Evolutionary conservation across 1,140 invertebrate genomes (phyloP), one percentile per base, ranked within the genome.

Genomic region (Pteromalus puparum): DNA sequence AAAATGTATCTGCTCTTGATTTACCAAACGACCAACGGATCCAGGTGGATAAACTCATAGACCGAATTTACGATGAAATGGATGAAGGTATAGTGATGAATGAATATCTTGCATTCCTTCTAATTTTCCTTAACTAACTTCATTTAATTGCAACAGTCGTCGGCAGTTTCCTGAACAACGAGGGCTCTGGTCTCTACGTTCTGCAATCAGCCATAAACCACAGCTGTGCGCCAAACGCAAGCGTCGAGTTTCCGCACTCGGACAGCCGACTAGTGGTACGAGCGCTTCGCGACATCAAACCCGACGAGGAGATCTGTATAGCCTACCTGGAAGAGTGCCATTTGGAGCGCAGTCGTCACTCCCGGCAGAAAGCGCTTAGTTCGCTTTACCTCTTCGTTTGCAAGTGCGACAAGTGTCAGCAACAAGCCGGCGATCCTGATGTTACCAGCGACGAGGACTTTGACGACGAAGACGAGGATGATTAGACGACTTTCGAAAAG

Each of bases 201-300:
- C 87, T 97, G 1, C 98, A 99, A 91, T 98, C 98, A 90, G 94
- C 96, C 53, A 96, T 97, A 81, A 99, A 99, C 93, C 98, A 99
- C 91, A 98, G 97, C 90, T 99, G 98, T 91, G 90, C 94, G 0
- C 98, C 98, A 7, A 99, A 99, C 93, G 97, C 98, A 4, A 95
- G 96, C 89, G 95, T 97, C 1, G 95, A 95, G 26, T 99, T 99
- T 90, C 96, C 96, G 1, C 95, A 97, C 89, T 97, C 97, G 77
- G 97, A 98, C 89, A 96, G 96, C 88, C 95, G 95, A 53, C 93
- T 99, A 81, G 95, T 95, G 9, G 89, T 99, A 70, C 96, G 96
- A 84, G 97, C 98, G 5, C 89, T 95, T 4, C 93, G 94, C 75
- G 94, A 97, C 82, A 98, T 99, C 84, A 88, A 94, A 85, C 94